A percentile compares a stretch with the other conserved stretches of the same genome.
Evolutionary conservation across 30 jellyfish, hydroid and myxozoan species (phyloP).

Genomic region (Turritopsis rubra): DNA sequence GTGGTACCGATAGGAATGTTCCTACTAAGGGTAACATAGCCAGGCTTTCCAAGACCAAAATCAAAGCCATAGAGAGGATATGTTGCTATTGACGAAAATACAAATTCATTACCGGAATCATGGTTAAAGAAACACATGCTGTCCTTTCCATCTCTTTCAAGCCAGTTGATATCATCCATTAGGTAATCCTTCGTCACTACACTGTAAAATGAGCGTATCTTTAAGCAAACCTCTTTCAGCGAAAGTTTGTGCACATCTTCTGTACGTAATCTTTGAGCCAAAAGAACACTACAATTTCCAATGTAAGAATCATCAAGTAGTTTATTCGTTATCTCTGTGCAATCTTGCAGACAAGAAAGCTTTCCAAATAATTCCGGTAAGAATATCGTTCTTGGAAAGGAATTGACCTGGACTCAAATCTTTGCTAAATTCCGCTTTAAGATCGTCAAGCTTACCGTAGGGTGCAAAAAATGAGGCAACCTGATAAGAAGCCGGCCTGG

Average conservation of each 20-base stretch:
- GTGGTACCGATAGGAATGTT: background rate
- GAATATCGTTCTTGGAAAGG: background rate
- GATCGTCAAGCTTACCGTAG: background rate
- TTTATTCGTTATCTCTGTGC: background rate
- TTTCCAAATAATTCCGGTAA: slow-evolving; percentile 15
- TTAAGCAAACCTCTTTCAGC: background rate
- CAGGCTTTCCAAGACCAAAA: background rate
- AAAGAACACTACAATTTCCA: background rate
- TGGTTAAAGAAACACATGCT: background rate
- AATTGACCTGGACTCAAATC: background rate
- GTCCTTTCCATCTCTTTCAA: background rate
- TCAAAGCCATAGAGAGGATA: background rate
- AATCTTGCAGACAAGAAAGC: background rate
- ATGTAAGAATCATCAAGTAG: background rate
- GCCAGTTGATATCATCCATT: background rate
- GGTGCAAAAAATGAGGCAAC: background rate
- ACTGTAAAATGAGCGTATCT: background rate
- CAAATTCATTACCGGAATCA: background rate
- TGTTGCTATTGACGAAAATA: background rate
- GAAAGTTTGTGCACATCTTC: background rate
- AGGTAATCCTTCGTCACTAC: background rate
- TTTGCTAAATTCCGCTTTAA: background rate
- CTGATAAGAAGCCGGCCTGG: background rate
- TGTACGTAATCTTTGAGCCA: background rate
- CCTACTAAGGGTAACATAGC: background rate